phyloP scores from a whole-genome alignment of 2,113 vertebrate species.

The Trachemys scripta region DNA sequence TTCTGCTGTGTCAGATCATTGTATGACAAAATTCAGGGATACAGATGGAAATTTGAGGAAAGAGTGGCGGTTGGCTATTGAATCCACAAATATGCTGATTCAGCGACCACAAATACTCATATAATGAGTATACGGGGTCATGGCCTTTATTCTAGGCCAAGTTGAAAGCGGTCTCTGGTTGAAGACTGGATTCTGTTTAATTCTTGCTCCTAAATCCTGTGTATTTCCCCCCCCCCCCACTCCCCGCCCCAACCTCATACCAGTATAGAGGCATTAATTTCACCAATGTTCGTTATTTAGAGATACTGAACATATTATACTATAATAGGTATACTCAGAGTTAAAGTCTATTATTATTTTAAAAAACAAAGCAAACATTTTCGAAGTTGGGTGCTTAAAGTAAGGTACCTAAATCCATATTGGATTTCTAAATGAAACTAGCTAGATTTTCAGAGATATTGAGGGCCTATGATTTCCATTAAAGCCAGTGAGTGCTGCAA shows the following conservation, averaged over 20 bases:
- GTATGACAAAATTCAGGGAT: background rate
- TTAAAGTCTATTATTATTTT: background rate
- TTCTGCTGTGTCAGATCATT: background rate
- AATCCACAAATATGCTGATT: background rate
- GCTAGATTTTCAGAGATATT: rapidly evolving
- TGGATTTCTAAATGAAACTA: rapidly evolving
- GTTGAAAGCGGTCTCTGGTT: rapidly evolving
- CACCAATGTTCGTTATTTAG: rapidly evolving
- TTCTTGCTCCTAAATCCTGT: background rate
- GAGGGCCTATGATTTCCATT: background rate
- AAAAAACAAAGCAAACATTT: background rate
- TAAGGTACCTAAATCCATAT: rapidly evolving
- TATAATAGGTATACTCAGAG: rapidly evolving
- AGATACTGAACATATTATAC: rapidly evolving
- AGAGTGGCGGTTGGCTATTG: background rate
- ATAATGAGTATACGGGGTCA: rapidly evolving
- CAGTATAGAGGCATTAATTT: rapidly evolving
- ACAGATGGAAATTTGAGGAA: background rate
- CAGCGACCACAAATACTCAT: background rate
- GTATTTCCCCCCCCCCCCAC: rapidly evolving
- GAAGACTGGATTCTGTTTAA: background rate
- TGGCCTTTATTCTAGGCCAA: rapidly evolving
- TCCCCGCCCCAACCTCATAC: rapidly evolving
- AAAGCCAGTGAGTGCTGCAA: background rate
- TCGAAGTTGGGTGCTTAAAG: background rate